A percentile compares a stretch with the other conserved stretches of the same genome.
Conservation (phyloP, 30 jellyfish, hydroid and myxozoan species). For the Mastigias papua region DNA sequence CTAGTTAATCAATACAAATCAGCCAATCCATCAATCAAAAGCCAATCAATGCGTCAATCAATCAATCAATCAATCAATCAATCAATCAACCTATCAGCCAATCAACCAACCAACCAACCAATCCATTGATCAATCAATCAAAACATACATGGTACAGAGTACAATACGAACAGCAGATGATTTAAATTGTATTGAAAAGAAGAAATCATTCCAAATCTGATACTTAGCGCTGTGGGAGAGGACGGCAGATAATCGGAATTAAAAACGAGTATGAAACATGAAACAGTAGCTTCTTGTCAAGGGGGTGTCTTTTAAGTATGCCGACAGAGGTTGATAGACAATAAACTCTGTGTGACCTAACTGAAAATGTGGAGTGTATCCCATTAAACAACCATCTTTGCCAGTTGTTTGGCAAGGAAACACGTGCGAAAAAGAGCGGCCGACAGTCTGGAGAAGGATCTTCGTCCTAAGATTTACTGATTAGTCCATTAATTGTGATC, state of each 20-base stretch:
- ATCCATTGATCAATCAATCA: not conserved
- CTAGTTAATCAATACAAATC: too few species aligned
- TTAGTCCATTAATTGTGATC: not conserved
- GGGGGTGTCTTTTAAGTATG: not conserved
- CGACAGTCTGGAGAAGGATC: not conserved
- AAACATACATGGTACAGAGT: not conserved
- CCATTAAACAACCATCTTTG: not conserved
- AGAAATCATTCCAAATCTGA: not conserved
- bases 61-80: not conserved
- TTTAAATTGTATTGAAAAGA: not conserved
- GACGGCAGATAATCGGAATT: not conserved
- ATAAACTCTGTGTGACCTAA: not conserved
- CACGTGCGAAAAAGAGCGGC: not conserved
- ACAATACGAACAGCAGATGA: not conserved
- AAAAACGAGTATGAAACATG: not conserved
- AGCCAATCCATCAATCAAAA: not conserved
- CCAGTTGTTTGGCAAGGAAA: not conserved
- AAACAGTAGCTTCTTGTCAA: not conserved
- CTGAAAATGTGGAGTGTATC: not conserved
- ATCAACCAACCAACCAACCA: not conserved
- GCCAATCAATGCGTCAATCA: not conserved
- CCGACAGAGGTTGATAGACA: not conserved
- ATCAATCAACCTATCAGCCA: not conserved
- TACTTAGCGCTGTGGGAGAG: not conserved
- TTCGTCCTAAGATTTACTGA: not conserved